Conservation (phyloP, 2,888 invertebrate species). For the Lasioglossum marginatum region DNA sequence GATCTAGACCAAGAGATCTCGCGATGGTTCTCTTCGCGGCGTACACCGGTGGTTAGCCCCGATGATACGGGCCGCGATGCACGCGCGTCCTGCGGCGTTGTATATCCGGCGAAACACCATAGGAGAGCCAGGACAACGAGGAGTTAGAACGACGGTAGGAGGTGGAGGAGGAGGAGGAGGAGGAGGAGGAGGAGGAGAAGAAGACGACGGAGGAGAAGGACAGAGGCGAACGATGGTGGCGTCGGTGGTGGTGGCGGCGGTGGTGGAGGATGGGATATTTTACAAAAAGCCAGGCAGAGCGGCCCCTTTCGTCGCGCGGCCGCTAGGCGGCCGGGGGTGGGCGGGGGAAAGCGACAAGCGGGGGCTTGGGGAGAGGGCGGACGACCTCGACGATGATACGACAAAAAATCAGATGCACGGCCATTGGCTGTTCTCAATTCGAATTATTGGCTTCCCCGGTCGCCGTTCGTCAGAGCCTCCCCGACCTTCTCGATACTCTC, state of each 20-base stretch:
- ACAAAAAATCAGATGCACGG: conserved; percentile 84
- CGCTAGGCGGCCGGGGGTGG: conserved; percentile 42
- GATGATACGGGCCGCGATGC: background rate
- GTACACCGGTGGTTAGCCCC: background rate
- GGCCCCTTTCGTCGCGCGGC: conserved; percentile 69
- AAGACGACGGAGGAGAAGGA: conserved; percentile 36
- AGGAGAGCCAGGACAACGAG: conserved; percentile 63
- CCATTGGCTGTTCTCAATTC: conserved; percentile 85
- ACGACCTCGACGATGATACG: conserved; percentile 81
- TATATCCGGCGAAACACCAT: conserved; percentile 62
- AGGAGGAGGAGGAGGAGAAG: conserved; percentile 22
- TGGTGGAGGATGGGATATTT: conserved; percentile 61
- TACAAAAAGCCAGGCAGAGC: conserved; percentile 68
- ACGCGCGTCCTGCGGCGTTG: conserved; percentile 46
- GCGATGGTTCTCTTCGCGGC: background rate
- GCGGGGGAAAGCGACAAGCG: conserved; percentile 38
- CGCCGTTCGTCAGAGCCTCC: conserved; percentile 81
- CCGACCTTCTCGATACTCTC: conserved; percentile 74
- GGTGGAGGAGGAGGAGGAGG: conserved; percentile 23
- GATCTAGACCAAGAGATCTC: conserved; percentile 1
- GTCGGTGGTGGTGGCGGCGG: conserved; percentile 49
- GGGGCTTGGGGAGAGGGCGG: conserved; percentile 61
- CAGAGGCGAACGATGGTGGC: conserved; percentile 50
- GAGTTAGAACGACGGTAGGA: conserved; percentile 55
- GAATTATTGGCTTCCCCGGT: conserved; percentile 83